Percentiles rank a stretch among this genome's conserved stretches.
These are phyloP conservation scores for Lynx canadensis DNA, from an alignment of 2,113 vertebrate species.

Conservation along the genomic window DNA sequence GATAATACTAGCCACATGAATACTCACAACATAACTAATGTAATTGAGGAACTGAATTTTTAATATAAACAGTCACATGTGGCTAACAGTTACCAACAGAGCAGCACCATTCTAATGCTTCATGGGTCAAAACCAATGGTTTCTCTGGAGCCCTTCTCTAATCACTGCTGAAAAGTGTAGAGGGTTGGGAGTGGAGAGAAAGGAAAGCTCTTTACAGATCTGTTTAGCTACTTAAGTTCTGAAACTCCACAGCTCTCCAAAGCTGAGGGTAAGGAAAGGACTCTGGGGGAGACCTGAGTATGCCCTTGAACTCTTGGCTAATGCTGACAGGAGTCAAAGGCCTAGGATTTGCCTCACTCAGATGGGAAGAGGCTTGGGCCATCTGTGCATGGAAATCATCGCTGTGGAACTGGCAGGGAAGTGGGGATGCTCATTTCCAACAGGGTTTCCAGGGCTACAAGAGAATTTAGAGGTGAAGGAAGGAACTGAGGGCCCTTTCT, in stretches of 20 bases:
- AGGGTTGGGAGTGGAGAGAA: background rate
- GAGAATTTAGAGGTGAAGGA: slow-evolving; percentile 80
- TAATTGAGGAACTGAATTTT: background rate
- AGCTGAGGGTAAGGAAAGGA: background rate
- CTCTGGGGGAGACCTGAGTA: background rate
- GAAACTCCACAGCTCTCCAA: background rate
- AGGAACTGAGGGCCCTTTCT: slow-evolving; percentile 79
- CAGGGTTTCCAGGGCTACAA: slow-evolving; percentile 64
- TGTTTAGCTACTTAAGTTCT: background rate
- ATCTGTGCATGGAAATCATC: background rate
- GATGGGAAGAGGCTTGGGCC: background rate
- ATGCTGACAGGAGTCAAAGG: background rate
- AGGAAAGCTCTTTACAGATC: background rate
- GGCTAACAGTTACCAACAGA: background rate
- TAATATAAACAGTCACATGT: background rate
- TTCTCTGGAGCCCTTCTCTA: slow-evolving; percentile 24
- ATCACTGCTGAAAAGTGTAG: background rate
- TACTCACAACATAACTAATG: background rate
- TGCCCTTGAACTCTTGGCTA: background rate
- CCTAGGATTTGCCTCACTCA: background rate
- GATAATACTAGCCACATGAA: background rate
- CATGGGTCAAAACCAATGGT: background rate
- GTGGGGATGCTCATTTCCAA: slow-evolving; percentile 66
- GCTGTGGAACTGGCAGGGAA: background rate
- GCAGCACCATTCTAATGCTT: background rate